Percentiles rank a stretch among this genome's conserved stretches.
phyloP scores from a whole-genome alignment of 1,140 invertebrate genomes.

The Orchestia grillus region DNA sequence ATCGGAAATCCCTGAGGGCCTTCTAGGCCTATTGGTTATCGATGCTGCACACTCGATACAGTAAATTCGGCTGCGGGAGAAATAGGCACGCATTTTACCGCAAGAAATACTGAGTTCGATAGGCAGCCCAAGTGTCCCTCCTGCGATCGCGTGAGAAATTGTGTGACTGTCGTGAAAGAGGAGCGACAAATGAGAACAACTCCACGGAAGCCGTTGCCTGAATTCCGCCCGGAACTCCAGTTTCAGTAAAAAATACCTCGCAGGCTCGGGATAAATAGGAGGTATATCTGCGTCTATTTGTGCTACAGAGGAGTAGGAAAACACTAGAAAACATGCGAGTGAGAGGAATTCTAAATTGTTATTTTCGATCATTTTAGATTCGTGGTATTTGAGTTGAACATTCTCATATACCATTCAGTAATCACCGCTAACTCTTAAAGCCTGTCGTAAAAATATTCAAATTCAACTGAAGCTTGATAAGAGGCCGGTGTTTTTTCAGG shows the following conservation, averaged over 20 bases:
- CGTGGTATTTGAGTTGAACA: no score
- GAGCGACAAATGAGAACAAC: neutral
- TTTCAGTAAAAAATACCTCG: neutral
- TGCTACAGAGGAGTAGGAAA: neutral
- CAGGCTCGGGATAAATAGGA: neutral
- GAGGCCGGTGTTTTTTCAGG: no score
- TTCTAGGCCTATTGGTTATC: neutral
- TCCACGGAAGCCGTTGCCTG: neutral
- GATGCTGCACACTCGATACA: conserved; percentile 26
- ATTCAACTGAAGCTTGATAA: no score
- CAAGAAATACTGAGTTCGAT: conserved; percentile 39
- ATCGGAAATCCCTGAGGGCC: neutral
- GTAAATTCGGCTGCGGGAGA: neutral
- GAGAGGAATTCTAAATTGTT: neutral
- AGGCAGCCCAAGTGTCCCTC: conserved; percentile 25
- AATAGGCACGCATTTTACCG: conserved; percentile 38
- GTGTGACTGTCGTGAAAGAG: neutral
- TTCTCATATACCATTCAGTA: no score
- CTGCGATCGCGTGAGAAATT: neutral
- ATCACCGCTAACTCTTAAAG: no score
- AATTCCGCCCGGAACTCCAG: neutral
- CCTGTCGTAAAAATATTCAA: no score
- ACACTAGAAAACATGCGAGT: neutral
- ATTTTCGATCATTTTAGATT: neutral
- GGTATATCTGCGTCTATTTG: neutral